Evolutionary conservation across 2,113 vertebrate genomes (phyloP).

Genomic region (Tricholaema leucomelas): DNA sequence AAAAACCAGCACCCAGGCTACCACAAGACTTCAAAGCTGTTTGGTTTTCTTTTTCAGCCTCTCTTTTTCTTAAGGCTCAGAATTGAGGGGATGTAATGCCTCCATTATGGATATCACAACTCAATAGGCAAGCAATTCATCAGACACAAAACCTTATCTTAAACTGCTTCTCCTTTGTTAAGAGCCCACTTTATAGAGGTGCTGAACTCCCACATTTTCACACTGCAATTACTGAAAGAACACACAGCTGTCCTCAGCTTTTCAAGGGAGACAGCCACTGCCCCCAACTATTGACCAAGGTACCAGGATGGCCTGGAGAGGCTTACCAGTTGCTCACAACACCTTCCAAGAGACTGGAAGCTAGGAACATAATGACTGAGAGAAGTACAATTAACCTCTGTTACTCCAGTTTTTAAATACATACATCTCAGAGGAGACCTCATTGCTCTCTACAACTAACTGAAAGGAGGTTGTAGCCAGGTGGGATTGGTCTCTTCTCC

Average conservation of each 20-base stretch:
- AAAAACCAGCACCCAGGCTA: background rate
- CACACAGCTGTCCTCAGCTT: background rate
- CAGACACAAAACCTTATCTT: background rate
- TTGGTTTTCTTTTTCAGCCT: background rate
- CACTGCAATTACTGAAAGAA: background rate
- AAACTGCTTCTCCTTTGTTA: background rate
- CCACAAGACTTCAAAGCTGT: background rate
- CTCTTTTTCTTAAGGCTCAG: background rate
- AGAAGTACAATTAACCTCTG: background rate
- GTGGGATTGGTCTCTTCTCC: too few species aligned
- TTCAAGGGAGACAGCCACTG: background rate
- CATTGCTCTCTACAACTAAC: too few species aligned
- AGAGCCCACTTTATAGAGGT: background rate
- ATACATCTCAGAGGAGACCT: too few species aligned
- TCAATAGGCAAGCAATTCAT: background rate
- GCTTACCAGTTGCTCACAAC: background rate
- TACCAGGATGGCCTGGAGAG: background rate
- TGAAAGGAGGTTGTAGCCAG: too few species aligned
- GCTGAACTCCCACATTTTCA: background rate
- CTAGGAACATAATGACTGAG: background rate
- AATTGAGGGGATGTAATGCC: background rate
- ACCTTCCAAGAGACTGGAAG: background rate
- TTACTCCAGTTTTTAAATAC: background rate
- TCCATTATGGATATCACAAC: background rate
- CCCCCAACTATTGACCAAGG: background rate